Base-by-base conservation (phyloP, 2,113 vertebrate species). In the Okapia johnstoni region DNA sequence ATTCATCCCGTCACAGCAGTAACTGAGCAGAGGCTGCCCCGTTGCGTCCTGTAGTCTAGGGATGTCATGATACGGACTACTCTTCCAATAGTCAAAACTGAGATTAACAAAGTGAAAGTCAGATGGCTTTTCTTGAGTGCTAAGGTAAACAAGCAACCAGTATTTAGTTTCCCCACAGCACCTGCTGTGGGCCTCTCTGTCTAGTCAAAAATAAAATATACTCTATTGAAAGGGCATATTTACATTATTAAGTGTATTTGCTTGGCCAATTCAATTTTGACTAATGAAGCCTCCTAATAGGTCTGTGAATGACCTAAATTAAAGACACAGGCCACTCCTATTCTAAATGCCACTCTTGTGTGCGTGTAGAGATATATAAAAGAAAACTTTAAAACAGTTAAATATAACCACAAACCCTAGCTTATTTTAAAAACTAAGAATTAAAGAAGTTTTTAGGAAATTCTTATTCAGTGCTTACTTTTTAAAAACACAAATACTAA, bases 41-140 rank as follows among this genome's bases (percentile, higher is more conserved):
- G 95, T 87, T 98, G 97, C 98, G 96, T 98, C 96, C 79, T 84
- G 48, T 21, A 97, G 94, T 85, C 84, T 98, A 88, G 92, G 96
- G 96, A 98, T 97, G 90, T 92, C 98, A 97, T 98, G 96, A 98
- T 98, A 98, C 81, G 98, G 97, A 98, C 97, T 93, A 93, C 81
- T 98, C 52, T 97, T 98, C 98, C 98, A 98, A 98, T 90, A 98
- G 96, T 61, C 87, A 98, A 98, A 99, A 98, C 98, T 79, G 88
- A 98, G 97, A 98, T 98, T 98, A 98, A 97, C 96, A 73, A 98
- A 98, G 97, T 98, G 98, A 96, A 98, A 98, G 95, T 98, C 94
- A 93, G 79, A 97, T 86, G 93, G 94, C 97, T 99, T 98, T 98
- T 98, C 7, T 0, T 66, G 90, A 97, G 88, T 95, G 70, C 86